Base-by-base conservation (phyloP, 2,797 vertebrate species). In the Parambassis ranga region DNA sequence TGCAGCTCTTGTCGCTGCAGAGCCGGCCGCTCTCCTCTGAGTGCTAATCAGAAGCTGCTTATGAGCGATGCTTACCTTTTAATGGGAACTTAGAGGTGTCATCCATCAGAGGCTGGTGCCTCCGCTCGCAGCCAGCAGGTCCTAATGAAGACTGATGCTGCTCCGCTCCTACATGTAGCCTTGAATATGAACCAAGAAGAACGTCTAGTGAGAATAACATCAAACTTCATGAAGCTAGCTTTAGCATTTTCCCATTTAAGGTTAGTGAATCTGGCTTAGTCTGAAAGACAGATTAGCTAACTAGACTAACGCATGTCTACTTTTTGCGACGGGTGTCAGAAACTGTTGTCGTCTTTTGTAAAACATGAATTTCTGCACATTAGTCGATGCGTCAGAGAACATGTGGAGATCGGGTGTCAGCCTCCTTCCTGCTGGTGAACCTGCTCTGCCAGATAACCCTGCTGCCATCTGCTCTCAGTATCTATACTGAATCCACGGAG, bases 61-160 rank as follows among this genome's bases (percentile, higher is more conserved):
- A 86, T 79, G 85, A 87, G 82, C 75, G 71, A 75, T 61, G 70
- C 72, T 77, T 70, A 74, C 65, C 56, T 83, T 81, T 83, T 84
- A 86, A 90, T 81, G 79, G 52, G 79, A 86, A 67, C 71, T 71
- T 88, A 81, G 82, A 87, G 77, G 78, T 75, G 79, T 51, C 82
- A 86, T 88, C 83, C 73, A 88, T 90, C 86, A 86, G 60, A 50
- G 53, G 60, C 71, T 9, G 79, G 75, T 82, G 76, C 38, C 56
- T 57, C 10, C 41, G 59, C 66, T 64, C 66, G 36, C 36, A 67
- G 61, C 57, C 52, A 6, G 47, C 37, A 8, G 14, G 27, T 14
- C 18, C 31, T 75, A 71, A 83, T 69, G 67, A 77, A 80, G 74
- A 79, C 60, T 7, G 72, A 83, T 73, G 66, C 18, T 43, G 14